Conservation (phyloP, 2,797 vertebrate genomes). For the Peromyscus aztecus region DNA sequence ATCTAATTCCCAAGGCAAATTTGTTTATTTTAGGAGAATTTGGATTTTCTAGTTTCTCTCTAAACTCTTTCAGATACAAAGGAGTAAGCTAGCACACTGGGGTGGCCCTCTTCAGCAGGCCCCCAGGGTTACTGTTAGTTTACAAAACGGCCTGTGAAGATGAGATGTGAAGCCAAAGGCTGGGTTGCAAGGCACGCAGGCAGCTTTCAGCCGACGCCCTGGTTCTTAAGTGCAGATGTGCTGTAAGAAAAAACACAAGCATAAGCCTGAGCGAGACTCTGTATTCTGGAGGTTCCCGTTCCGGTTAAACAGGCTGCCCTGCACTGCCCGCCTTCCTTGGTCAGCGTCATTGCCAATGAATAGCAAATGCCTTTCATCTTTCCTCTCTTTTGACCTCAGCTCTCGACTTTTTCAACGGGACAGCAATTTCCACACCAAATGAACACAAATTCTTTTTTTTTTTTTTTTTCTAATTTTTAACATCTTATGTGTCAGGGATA, state of each 20-base stretch:
- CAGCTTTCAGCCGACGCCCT: background rate
- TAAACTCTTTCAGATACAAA: background rate
- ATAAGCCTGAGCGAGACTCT: background rate
- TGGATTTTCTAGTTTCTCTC: slow-evolving; percentile 23
- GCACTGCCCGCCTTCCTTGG: fast-evolving
- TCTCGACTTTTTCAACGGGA: background rate
- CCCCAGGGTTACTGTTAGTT: background rate
- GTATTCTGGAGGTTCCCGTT: background rate
- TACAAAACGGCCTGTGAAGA: background rate
- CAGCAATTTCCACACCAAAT: background rate
- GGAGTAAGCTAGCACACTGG: background rate
- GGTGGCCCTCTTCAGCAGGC: background rate
- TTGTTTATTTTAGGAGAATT: background rate
- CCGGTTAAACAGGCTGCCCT: background rate
- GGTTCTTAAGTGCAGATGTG: background rate
- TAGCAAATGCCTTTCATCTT: background rate
- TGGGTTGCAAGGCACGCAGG: background rate
- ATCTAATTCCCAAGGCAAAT: background rate
- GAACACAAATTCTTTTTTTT: background rate
- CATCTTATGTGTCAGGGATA: too few species aligned
- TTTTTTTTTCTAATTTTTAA: background rate
- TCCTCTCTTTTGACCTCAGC: background rate
- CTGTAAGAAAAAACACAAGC: background rate
- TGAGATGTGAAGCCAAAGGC: background rate
- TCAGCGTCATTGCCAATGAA: fast-evolving